phyloP scores from a whole-genome alignment of 2,888 invertebrate genomes.

The Dyspetes luteomarginatus region DNA sequence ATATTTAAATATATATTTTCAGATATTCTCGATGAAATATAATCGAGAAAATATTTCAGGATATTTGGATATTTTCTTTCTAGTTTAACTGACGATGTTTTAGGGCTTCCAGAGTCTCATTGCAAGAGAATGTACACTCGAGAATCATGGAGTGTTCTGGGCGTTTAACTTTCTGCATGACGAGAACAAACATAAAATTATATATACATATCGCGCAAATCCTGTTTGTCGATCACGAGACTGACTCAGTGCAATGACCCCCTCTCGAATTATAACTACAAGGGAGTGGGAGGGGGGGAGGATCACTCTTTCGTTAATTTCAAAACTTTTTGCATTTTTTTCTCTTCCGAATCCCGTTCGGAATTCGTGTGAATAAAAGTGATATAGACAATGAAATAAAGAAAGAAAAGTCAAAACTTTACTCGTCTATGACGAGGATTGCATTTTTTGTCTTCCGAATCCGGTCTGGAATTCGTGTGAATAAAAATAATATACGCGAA shows the following conservation, averaged over 20 bases:
- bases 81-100: too few relatives aligned
- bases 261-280: slow-evolving; percentile 26
- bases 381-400: too few relatives aligned
- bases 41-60: too few relatives aligned
- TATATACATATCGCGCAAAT: slow-evolving; percentile 17
- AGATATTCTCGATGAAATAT: too few relatives aligned
- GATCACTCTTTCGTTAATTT: slow-evolving; percentile 34
- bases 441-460: too few relatives aligned
- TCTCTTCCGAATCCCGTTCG: too few relatives aligned
- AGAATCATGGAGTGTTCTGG: background rate
- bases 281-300: background rate
- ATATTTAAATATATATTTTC: too few relatives aligned
- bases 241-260: slow-evolving; percentile 12
- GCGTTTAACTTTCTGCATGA: slow-evolving; percentile 7
- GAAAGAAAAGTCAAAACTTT: too few relatives aligned
- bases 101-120: background rate
- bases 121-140: slow-evolving; percentile 10
- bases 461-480: too few relatives aligned
- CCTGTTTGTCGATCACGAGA: slow-evolving; percentile 40
- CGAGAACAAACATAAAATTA: slow-evolving; percentile 1
- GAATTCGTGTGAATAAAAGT: too few relatives aligned
- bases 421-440: background rate
- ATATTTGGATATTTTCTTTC: too few relatives aligned
- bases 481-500: too few relatives aligned
- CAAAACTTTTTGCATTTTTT: background rate